Conservation (phyloP, 92 coral and sea anemone genomes). For the Micromussa lordhowensis region DNA sequence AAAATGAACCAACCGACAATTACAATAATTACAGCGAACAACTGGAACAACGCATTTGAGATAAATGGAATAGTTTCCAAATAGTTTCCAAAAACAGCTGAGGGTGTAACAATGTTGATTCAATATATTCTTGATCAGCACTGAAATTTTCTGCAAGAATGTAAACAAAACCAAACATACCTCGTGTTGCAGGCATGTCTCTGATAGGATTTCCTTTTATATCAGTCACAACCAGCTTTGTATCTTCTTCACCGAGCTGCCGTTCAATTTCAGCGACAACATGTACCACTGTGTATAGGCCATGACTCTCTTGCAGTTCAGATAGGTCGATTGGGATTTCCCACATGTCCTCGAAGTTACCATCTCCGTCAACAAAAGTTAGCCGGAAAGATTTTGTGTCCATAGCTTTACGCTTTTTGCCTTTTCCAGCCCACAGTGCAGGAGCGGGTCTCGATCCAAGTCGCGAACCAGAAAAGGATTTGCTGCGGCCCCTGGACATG, state of each 20-base stretch:
- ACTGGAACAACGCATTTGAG: constrained; percentile 2
- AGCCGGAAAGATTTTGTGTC: constrained; percentile 39
- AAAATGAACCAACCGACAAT: no score
- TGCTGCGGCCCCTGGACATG: constrained; percentile 25
- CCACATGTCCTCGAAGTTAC: constrained; percentile 46
- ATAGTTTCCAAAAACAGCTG: background rate
- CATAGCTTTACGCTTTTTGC: constrained; percentile 11
- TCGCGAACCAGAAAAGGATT: background rate
- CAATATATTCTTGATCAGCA: constrained; percentile 9
- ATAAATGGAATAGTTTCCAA: constrained; percentile 1
- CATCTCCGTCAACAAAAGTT: constrained; percentile 9
- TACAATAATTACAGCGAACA: background rate
- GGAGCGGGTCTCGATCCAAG: constrained; percentile 32
- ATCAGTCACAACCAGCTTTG: constrained; percentile 42
- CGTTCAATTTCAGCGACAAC: constrained; percentile 25
- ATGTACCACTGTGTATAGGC: constrained; percentile 26
- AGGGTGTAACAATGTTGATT: constrained; percentile 1
- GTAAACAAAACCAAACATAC: constrained; percentile 15
- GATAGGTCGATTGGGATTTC: constrained; percentile 49
- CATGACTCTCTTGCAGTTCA: constrained; percentile 16
- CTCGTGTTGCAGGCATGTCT: constrained; percentile 40
- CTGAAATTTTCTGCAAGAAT: background rate
- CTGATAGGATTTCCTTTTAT: constrained; percentile 42
- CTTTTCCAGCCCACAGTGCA: constrained; percentile 3
- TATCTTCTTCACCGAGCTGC: constrained; percentile 21